Evolutionary conservation across 2,113 vertebrate species (phyloP).

Genomic region (Leucoraja erinaceus): DNA sequence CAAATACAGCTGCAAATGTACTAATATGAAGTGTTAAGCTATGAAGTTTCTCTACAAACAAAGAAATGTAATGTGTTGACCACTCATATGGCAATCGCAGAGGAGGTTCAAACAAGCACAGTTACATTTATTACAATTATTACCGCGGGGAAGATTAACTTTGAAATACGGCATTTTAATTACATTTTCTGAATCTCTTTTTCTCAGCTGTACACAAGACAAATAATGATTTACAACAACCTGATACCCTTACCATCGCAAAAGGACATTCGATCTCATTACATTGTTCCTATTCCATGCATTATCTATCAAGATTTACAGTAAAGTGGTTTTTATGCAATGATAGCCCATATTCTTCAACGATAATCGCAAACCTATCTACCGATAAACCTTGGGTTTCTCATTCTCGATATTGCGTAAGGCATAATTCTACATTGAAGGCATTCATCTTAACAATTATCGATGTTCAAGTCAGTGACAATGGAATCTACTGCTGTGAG

Average conservation of each 20-base stretch:
- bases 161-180: not conserved
- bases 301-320: not conserved
- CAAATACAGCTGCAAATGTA: not conserved
- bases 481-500: not conserved
- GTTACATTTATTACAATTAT: not conserved
- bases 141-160: not conserved
- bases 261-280: not conserved
- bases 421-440: not conserved
- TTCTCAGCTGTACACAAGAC: not conserved
- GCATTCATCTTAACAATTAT: not conserved
- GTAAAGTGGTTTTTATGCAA: not conserved
- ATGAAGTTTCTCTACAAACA: not conserved
- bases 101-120: not conserved
- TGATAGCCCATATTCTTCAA: not conserved
- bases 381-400: not conserved
- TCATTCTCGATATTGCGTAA: not conserved
- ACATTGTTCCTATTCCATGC: not conserved
- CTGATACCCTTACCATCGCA: not conserved
- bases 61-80: not conserved
- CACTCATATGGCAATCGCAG: too few relatives aligned
- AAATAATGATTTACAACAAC: not conserved
- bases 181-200: not conserved
- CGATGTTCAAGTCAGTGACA: constrained; percentile 23
- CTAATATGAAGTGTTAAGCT: not conserved
- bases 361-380: not conserved